phyloP scores from a whole-genome alignment of 2,888 invertebrate species.

The Litoditis marina region DNA sequence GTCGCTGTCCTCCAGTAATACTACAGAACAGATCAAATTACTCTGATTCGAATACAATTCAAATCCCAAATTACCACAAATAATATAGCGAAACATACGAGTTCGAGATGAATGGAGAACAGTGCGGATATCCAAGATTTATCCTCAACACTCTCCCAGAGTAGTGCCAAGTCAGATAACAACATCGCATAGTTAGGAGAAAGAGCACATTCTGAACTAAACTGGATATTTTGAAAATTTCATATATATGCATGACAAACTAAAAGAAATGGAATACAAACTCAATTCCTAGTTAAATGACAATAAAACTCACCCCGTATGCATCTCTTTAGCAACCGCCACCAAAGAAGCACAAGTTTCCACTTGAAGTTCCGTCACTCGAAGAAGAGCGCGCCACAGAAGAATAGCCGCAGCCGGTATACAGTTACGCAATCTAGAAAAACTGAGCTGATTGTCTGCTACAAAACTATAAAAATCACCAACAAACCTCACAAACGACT shows the following conservation, averaged over 20 bases:
- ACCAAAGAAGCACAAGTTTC: conserved; percentile 14
- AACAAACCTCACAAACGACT: too few species aligned
- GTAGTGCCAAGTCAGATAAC: conserved; percentile 8
- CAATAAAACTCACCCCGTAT: conserved; percentile 8
- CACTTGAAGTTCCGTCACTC: conserved; percentile 6
- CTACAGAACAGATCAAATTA: too few species aligned
- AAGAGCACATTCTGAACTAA: conserved; percentile 13
- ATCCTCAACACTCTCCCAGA: conserved; percentile 13
- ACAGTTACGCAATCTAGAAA: background rate
- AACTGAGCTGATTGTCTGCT: too few species aligned
- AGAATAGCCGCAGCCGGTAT: background rate
- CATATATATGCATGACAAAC: too few species aligned
- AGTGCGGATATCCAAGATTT: conserved; percentile 26
- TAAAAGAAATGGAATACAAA: too few species aligned
- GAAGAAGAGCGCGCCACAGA: conserved; percentile 9
- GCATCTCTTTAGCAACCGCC: conserved; percentile 2
- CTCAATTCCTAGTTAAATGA: too few species aligned
- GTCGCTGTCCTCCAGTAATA: too few species aligned
- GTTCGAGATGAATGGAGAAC: conserved; percentile 30
- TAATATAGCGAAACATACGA: too few species aligned
- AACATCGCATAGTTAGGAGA: conserved; percentile 12
- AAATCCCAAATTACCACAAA: too few species aligned
- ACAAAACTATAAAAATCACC: too few species aligned
- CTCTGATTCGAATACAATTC: too few species aligned
- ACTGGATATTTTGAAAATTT: background rate